Base-by-base conservation (phyloP, 2,888 invertebrate genomes). In the Orchestes rusci region DNA sequence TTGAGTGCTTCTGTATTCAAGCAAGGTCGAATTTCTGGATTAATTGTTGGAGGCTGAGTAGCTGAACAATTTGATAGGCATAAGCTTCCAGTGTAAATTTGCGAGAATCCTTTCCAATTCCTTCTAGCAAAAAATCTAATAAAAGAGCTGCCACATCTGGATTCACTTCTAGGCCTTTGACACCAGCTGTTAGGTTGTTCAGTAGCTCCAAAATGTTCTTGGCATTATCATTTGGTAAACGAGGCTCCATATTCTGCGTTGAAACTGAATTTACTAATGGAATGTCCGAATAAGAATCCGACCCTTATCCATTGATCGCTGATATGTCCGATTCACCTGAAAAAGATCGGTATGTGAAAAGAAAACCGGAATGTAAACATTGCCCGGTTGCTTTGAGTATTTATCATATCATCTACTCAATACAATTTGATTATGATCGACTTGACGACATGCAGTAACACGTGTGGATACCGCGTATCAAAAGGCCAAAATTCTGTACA, bases 51-150 rank as follows among this genome's bases (percentile, higher is more conserved):
- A 12, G 43, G 47, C 27, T 39, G 39, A 8, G 43, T 39, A 1
- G 43, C 47, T 30, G 39, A 27, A 27, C 43, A 47, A 31, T 47
- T 47, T 27, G 40, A 35, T 16, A 44, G 3, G 31, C 17, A 23
- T 44, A 48, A 19, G 28, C 19, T 27, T 47, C 47, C 32, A 44
- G 27, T 13, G 23, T 39, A 19, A 29, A 16, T 29, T 34, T 39
- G n/a, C 43, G 43, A 27, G 31, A 28, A 15, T 43, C 48, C 39
- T 48, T 44, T 20, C 31, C 39, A 20, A 44, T 28, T 20, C 39
- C 43, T 28, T 48, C 39, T 23, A 29, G 39, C 18, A 39, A 30
- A 27, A 43, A 48, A 16, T 15, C 34, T 4, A 17, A 33, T 7
- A 33, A 15, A 13, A 33, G 34, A 7, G 34, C 16, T 15, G 48